These are phyloP conservation scores for Setophaga petechia DNA, from an alignment of 2,113 vertebrate genomes.

Conservation along the genomic window DNA sequence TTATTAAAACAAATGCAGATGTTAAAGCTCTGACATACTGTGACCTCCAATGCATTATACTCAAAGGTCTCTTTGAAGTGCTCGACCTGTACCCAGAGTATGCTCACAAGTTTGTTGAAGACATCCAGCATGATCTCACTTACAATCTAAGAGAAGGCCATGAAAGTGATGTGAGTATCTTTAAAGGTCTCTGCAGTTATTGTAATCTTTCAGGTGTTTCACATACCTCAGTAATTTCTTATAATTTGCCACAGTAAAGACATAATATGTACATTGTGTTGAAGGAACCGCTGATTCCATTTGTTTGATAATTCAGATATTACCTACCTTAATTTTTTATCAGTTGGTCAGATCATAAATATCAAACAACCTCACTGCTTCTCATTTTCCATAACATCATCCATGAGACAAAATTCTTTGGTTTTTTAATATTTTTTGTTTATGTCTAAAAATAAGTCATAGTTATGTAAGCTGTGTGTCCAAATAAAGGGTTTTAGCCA, in stretches of 20 bases:
- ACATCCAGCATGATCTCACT: slow-evolving; percentile 93
- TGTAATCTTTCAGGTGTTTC: not conserved
- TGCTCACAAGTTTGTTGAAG: slow-evolving; percentile 89
- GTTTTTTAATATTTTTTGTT: not conserved
- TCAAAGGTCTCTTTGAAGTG: slow-evolving; percentile 93
- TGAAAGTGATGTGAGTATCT: slow-evolving; percentile 88
- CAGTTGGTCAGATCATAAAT: not conserved
- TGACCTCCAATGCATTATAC: slow-evolving; percentile 93
- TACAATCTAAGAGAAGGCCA: slow-evolving; percentile 95
- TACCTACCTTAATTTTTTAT: not conserved
- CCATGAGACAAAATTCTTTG: not conserved
- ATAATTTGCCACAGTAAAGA: not conserved
- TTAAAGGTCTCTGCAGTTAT: not conserved
- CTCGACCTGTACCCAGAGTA: slow-evolving; percentile 95
- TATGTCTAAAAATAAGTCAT: not conserved
- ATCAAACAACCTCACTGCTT: not conserved
- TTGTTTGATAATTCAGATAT: not conserved
- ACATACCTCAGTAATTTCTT: not conserved
- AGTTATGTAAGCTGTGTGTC: not conserved
- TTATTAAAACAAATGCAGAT: slow-evolving; percentile 95
- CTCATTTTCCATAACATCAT: not conserved
- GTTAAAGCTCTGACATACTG: slow-evolving; percentile 96
- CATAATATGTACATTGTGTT: not conserved
- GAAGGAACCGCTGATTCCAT: not conserved
- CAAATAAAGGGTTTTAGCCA: not conserved